These are phyloP conservation scores for Cynodonichthys magdalenae DNA, from an alignment of 2,797 vertebrate genomes.

Conservation along the genomic window DNA sequence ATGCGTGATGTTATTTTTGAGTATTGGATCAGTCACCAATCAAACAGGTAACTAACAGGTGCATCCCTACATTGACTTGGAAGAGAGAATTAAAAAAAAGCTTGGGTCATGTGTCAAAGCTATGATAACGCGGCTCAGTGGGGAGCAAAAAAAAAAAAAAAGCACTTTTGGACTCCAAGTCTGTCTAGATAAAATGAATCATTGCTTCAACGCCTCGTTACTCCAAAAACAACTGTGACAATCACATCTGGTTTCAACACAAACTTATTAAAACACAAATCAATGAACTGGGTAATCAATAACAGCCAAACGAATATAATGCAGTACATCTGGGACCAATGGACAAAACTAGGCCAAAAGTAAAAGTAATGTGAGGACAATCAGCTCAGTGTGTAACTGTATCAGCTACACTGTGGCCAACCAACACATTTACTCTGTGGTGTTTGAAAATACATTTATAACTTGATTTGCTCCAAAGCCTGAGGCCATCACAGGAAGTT, in stretches of 20 bases:
- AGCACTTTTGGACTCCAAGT: neutral
- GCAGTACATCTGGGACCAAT: constrained; percentile 15
- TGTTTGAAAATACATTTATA: no score
- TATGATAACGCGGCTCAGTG: neutral
- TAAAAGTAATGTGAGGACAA: neutral
- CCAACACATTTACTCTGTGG: no score
- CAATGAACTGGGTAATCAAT: constrained; percentile 9
- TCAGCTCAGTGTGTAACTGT: neutral
- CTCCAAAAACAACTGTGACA: constrained; percentile 14
- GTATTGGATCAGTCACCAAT: no score
- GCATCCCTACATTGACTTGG: constrained; percentile 23
- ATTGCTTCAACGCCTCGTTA: constrained; percentile 14
- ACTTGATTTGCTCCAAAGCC: no score
- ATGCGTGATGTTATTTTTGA: no score
- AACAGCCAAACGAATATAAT: constrained; percentile 16
- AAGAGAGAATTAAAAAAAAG: constrained; percentile 50
- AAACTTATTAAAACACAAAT: constrained; percentile 3
- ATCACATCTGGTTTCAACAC: constrained; percentile 7
- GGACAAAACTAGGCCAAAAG: constrained; percentile 22
- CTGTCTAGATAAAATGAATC: constrained; percentile 15
- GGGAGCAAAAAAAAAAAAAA: constrained; percentile 17
- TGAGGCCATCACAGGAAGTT: no score
- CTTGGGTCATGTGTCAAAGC: constrained; percentile 23
- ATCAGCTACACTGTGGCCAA: no score
- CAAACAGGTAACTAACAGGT: no score